Percentiles rank a stretch among this genome's conserved stretches.
Conservation (phyloP, 2,113 vertebrate genomes). For the Morphnarchus princeps region DNA sequence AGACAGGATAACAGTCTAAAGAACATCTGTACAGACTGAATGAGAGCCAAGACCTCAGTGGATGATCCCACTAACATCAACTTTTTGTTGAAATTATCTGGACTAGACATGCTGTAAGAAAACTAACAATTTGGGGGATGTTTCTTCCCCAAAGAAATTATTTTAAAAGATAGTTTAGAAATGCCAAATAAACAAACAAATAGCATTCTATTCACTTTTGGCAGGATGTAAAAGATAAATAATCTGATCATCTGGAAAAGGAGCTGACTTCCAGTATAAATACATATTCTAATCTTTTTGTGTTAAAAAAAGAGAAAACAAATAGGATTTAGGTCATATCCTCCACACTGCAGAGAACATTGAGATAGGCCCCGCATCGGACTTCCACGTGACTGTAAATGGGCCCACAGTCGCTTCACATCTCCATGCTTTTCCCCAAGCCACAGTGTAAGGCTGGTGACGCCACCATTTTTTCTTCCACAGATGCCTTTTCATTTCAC, state of each 20-base stretch:
- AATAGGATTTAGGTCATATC: slow-evolving; percentile 50
- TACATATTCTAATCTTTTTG: slow-evolving; percentile 55
- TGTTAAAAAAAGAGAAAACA: slow-evolving; percentile 58
- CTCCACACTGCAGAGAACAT: not conserved
- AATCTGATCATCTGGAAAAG: slow-evolving; percentile 65
- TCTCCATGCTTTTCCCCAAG: not conserved
- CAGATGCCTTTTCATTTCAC: accelerated
- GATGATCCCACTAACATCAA: slow-evolving; percentile 35
- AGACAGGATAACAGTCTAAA: slow-evolving; percentile 56
- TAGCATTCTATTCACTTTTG: slow-evolving; percentile 64
- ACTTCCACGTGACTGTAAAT: not conserved
- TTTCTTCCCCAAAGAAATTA: slow-evolving; percentile 57
- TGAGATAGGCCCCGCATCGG: not conserved
- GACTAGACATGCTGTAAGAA: slow-evolving; percentile 57
- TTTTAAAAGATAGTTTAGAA: slow-evolving; percentile 51
- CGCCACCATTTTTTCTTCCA: not conserved
- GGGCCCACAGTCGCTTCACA: not conserved
- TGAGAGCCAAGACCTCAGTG: slow-evolving; percentile 45
- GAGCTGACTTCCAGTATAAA: slow-evolving; percentile 67
- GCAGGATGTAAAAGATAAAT: slow-evolving; percentile 68
- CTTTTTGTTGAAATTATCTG: slow-evolving; percentile 54
- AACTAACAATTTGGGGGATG: slow-evolving; percentile 49
- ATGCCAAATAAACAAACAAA: slow-evolving; percentile 66
- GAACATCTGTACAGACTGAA: slow-evolving; percentile 68
- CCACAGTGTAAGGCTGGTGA: accelerated